Evolutionary conservation across 2,113 vertebrate genomes (phyloP).

Genomic region (Pitta sordida): DNA sequence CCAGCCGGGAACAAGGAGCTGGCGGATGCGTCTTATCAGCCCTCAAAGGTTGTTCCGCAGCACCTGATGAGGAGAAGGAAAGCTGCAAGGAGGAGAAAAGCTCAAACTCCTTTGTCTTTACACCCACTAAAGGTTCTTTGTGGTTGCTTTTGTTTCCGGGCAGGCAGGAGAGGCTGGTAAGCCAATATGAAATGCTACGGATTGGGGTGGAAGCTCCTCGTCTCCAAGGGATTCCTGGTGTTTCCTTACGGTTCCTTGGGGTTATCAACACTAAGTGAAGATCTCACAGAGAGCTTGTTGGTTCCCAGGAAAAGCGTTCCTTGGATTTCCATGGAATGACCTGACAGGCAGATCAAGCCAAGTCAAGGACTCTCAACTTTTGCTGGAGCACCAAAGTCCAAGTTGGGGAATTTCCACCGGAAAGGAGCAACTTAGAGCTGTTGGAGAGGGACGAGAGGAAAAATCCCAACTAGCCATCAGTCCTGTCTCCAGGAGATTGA

Average conservation of each 20-base stretch:
- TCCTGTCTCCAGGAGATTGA: background rate
- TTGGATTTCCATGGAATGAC: background rate
- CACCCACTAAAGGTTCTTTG: background rate
- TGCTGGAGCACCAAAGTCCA: background rate
- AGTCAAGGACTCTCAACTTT: background rate
- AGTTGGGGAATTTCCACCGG: background rate
- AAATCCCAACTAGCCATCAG: background rate
- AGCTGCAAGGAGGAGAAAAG: conserved; percentile 49
- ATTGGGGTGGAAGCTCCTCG: background rate
- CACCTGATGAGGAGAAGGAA: conserved; percentile 29
- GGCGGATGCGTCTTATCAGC: conserved; percentile 54
- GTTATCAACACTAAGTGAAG: background rate
- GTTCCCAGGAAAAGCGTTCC: background rate
- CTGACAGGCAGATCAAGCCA: background rate
- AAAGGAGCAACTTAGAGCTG: background rate
- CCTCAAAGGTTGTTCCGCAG: background rate
- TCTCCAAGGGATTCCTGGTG: background rate
- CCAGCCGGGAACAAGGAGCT: conserved; percentile 44
- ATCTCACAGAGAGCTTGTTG: background rate
- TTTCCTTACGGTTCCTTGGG: background rate
- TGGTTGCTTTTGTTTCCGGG: background rate
- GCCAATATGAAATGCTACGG: background rate
- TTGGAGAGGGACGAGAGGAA: background rate
- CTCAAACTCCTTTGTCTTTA: background rate
- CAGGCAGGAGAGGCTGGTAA: background rate